Evolutionary conservation across 2,888 invertebrate genomes (phyloP).

Genomic region (Plemyria rubiginata): DNA sequence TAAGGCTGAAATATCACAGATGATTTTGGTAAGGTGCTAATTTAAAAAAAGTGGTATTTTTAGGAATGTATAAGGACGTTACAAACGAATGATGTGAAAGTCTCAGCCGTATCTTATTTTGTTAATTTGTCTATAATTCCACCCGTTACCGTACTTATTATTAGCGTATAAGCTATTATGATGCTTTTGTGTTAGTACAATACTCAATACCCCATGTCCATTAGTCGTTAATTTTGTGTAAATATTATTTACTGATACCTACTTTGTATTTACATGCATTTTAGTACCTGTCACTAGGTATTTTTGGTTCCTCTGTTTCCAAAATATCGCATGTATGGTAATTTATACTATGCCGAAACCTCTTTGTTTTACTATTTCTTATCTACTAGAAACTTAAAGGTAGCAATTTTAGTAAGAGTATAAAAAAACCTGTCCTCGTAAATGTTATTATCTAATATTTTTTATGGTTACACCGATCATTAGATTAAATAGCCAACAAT

Average conservation of each 20-base stretch:
- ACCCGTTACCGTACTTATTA: constrained; percentile 82
- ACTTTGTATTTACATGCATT: constrained; percentile 56
- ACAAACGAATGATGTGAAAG: constrained; percentile 62
- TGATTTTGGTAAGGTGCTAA: constrained; percentile 83
- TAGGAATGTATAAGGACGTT: constrained; percentile 67
- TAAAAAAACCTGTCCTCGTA: constrained; percentile 22
- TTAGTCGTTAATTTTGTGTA: constrained; percentile 41
- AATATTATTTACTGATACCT: constrained; percentile 44
- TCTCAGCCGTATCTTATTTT: constrained; percentile 72
- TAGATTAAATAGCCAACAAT: constrained; percentile 69
- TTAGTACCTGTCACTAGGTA: constrained; percentile 53
- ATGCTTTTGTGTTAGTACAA: constrained; percentile 61
- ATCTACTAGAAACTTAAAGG: constrained; percentile 10
- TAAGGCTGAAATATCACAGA: constrained; percentile 83
- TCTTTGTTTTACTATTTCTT: neutral
- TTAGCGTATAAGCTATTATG: constrained; percentile 73
- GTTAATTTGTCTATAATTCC: constrained; percentile 82
- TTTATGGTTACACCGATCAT: constrained; percentile 53
- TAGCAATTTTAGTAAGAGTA: constrained; percentile 21
- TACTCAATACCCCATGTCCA: constrained; percentile 43
- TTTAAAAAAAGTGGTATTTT: constrained; percentile 68
- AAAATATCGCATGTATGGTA: constrained; percentile 22
- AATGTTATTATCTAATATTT: constrained; percentile 34
- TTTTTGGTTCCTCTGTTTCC: constrained; percentile 52
- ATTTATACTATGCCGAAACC: neutral